A percentile compares a stretch with the other conserved stretches of the same genome.
Conservation (phyloP, 2,888 invertebrate genomes). For the Andricus curvator region DNA sequence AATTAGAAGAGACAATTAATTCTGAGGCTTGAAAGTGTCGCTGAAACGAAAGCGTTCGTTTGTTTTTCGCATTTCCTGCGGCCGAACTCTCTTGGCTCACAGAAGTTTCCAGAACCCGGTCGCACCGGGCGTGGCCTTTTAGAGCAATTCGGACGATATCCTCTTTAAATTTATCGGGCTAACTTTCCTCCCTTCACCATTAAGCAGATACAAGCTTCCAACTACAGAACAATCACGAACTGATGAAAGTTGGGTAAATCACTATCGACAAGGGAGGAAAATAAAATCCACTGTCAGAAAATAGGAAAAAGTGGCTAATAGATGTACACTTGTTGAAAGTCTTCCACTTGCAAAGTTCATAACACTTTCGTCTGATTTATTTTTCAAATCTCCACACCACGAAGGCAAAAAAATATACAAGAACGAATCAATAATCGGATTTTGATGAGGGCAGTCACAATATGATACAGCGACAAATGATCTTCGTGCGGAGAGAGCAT, state of each 20-base stretch:
- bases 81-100: background rate
- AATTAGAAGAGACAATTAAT: constrained; percentile 67
- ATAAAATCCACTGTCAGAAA: constrained; percentile 2
- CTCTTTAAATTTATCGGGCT: constrained; percentile 31
- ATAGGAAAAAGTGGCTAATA: background rate
- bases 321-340: background rate
- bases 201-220: constrained; percentile 22
- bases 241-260: constrained; percentile 31
- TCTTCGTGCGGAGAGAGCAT: background rate
- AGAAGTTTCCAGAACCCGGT: background rate
- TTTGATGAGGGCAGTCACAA: background rate
- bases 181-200: constrained; percentile 17
- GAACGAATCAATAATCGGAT: background rate
- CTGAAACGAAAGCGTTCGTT: constrained; percentile 54
- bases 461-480: constrained; percentile 10
- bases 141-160: constrained; percentile 24
- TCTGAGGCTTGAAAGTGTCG: constrained; percentile 56
- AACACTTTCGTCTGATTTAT: background rate
- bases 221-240: constrained; percentile 37
- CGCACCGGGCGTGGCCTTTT: background rate
- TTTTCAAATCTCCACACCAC: background rate
- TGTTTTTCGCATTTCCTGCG: constrained; percentile 43
- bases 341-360: background rate
- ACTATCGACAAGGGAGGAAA: constrained; percentile 14
- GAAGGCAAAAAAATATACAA: background rate